These are phyloP conservation scores for Rhagologus leucostigma DNA, from an alignment of 2,113 vertebrate species.

Conservation along the genomic window DNA sequence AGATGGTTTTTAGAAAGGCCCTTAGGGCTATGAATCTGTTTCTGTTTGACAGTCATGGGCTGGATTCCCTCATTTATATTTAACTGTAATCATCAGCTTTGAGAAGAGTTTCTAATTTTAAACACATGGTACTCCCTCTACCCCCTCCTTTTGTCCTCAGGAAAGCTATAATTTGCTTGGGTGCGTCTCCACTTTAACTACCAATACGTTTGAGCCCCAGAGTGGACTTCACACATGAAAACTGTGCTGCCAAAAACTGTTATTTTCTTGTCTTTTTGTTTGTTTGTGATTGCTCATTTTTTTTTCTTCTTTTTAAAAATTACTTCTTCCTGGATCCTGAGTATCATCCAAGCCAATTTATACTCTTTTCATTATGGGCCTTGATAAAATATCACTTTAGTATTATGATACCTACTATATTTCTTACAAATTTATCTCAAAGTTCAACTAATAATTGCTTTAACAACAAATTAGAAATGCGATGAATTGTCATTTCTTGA, in stretches of 20 bases:
- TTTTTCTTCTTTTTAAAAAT: background rate
- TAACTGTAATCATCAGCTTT: constrained; percentile 63
- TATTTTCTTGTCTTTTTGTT: background rate
- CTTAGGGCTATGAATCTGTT: constrained; percentile 40
- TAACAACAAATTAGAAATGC: background rate
- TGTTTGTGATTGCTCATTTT: background rate
- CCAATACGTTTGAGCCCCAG: background rate
- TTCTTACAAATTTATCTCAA: background rate
- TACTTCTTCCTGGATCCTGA: background rate
- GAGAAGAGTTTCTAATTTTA: constrained; percentile 66
- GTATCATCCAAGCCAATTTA: background rate
- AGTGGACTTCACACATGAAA: background rate
- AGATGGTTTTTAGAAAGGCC: constrained; percentile 43
- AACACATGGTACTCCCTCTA: background rate
- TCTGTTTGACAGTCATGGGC: constrained; percentile 43
- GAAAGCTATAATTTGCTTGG: constrained; percentile 52
- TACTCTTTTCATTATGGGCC: background rate
- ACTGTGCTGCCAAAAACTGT: background rate
- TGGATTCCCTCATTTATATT: constrained; percentile 69
- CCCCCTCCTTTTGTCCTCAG: background rate
- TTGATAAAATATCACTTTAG: background rate
- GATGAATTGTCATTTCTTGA: background rate
- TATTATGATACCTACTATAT: background rate
- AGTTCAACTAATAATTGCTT: background rate
- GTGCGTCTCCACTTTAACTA: constrained; percentile 7